phyloP scores from a whole-genome alignment of 2,113 vertebrate species.

The Salminus brasiliensis region DNA sequence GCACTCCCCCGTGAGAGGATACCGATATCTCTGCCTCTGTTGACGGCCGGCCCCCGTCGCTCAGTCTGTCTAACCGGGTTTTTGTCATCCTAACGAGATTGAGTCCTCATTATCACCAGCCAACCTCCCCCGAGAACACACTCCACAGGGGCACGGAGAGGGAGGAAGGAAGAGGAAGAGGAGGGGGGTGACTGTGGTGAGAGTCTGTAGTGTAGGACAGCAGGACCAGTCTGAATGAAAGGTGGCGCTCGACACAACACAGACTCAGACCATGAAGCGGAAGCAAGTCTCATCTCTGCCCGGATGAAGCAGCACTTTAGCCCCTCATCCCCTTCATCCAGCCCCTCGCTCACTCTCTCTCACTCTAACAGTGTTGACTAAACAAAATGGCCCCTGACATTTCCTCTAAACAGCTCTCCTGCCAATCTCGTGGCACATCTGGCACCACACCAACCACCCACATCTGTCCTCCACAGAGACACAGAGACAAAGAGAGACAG shows the following conservation, averaged over 20 bases:
- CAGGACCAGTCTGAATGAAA: not conserved
- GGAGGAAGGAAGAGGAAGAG: not conserved
- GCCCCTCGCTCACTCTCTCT: not conserved
- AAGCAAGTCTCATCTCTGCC: not conserved
- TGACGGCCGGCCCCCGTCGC: conserved; percentile 17
- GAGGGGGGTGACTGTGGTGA: not conserved
- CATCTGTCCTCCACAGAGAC: conserved; percentile 23
- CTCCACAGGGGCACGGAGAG: conserved; percentile 35
- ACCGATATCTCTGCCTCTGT: conserved; percentile 43
- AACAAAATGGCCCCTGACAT: conserved; percentile 57
- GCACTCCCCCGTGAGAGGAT: conserved; percentile 29
- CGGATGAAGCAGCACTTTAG: not conserved
- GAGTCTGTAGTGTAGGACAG: not conserved
- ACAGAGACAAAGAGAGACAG: not conserved
- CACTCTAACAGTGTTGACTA: conserved; percentile 39
- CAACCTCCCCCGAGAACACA: conserved; percentile 32
- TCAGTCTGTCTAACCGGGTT: conserved; percentile 48
- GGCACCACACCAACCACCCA: conserved; percentile 32
- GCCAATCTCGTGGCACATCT: conserved; percentile 48
- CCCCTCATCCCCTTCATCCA: not conserved
- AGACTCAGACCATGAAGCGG: not conserved
- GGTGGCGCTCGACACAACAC: not conserved
- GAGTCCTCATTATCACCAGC: conserved; percentile 54
- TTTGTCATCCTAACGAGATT: conserved; percentile 48
- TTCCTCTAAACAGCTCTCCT: conserved; percentile 56